phyloP scores from a whole-genome alignment of 2,888 invertebrate species.

The Orchesellides sinensis region DNA sequence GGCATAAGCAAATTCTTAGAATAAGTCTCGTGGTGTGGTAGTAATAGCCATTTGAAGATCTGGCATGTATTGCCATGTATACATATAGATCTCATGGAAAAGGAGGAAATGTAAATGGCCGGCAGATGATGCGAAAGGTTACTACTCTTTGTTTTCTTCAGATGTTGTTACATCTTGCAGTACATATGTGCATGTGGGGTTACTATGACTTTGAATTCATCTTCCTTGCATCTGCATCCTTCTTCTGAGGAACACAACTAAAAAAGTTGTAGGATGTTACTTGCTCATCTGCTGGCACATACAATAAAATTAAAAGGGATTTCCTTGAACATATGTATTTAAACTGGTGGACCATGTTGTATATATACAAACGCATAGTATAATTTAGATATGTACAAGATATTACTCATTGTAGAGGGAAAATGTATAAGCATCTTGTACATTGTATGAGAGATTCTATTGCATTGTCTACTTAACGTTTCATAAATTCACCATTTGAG shows the following conservation, averaged over 20 bases:
- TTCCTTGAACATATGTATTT: constrained; percentile 20
- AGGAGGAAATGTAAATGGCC: constrained; percentile 5
- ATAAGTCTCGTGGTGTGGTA: background rate
- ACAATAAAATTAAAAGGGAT: background rate
- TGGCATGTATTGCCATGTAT: background rate
- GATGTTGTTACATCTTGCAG: background rate
- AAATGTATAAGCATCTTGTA: too few relatives aligned
- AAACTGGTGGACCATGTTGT: background rate
- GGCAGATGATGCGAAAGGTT: constrained; percentile 33
- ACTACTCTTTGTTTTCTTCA: background rate
- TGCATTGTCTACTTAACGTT: too few relatives aligned
- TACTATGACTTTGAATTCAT: background rate
- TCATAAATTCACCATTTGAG: too few relatives aligned
- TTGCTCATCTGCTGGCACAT: background rate
- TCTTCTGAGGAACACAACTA: background rate
- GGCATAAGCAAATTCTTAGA: background rate
- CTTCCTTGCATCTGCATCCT: background rate
- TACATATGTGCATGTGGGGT: background rate
- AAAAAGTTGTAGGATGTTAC: background rate
- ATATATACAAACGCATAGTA: background rate
- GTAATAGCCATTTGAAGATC: background rate
- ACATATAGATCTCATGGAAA: background rate
- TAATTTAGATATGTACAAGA: too few relatives aligned
- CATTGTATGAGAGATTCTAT: too few relatives aligned
- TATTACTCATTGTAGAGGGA: too few relatives aligned